Base-by-base conservation (phyloP, 2,888 invertebrate genomes). In the Hanleya hanleyi region DNA sequence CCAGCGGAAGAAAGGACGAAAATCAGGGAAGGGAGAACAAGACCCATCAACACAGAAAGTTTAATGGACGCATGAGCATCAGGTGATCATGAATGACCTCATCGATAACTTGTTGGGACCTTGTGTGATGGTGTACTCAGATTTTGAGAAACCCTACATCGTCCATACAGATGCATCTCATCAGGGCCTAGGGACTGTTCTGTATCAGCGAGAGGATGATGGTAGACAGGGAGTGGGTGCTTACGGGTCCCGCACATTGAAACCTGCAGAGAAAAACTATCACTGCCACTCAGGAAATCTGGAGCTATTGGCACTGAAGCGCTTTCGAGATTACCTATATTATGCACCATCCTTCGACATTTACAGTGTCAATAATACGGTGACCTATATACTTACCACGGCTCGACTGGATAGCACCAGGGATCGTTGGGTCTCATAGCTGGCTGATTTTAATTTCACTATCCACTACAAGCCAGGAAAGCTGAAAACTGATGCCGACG, bases 251-350 rank as follows among this genome's bases (percentile, higher is more conserved):
- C 41, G 68, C 18, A 73, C 65, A 47, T 33, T 73, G 12, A 73
- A 47, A 6, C 62, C 68, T 26, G 49, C 62, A n/a, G 71, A 67
- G 22, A 3, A 67, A 12, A 67, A 57, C 12, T 67, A 62, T 35
- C 15, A 62, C 36, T 33, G 41, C 12, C 73, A 73, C 51, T 69
- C 69, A 0, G 69, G 69, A 6, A 73, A 73, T 57, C 38, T 73
- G 5, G 73, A 73, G 33, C 67, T 70, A 41, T 38, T 74, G 18
- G 74, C 70, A 18, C 62, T 70, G 6, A 74, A 74, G 38, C 33
- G 50, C 7, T 74, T 74, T 33, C 38, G 67, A n/a, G 70, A 74
- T 50, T 73, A 73, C 33, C 33, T 73, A 12, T 73, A 70, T 33
- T 73, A 73, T 38, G 66, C 69, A 4, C 69, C 73, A 1, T 37